These are phyloP conservation scores for Pristionchus fissidentatus DNA, from an alignment of 2,888 invertebrate genomes.

Conservation along the genomic window DNA sequence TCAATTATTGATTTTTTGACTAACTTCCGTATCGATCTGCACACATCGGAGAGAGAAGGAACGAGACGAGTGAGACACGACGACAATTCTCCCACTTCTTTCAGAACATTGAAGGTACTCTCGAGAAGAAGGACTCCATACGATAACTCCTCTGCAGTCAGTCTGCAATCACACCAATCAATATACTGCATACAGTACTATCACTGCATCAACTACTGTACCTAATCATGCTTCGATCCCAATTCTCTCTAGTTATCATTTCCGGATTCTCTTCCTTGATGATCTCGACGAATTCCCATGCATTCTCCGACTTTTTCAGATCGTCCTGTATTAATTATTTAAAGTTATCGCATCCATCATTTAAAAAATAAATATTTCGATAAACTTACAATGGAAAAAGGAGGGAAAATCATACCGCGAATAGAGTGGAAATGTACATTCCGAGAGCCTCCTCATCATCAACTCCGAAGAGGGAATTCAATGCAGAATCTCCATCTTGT, in stretches of 20 bases:
- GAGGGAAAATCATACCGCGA: not conserved
- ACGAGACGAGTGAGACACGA: conserved; percentile 35
- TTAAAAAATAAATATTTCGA: no score
- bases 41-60: conserved; percentile 36
- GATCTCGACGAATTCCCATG: conserved; percentile 36
- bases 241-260: conserved; percentile 4
- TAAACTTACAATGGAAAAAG: not conserved
- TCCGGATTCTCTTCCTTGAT: conserved; percentile 32
- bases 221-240: not conserved
- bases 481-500: conserved; percentile 22
- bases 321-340: not conserved
- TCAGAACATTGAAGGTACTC: not conserved
- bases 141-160: not conserved
- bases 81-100: not conserved
- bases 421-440: not conserved
- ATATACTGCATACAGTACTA: not conserved
- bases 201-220: not conserved
- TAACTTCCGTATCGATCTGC: conserved; percentile 14
- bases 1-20: not conserved
- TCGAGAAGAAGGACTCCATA: conserved; percentile 35
- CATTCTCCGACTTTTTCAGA: conserved; percentile 14
- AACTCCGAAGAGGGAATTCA: conserved; percentile 3
- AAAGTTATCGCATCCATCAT: no score
- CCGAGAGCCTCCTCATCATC: conserved; percentile 35
- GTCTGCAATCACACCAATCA: not conserved